Conservation (phyloP, 2,113 vertebrate genomes). For the Motacilla alba region DNA sequence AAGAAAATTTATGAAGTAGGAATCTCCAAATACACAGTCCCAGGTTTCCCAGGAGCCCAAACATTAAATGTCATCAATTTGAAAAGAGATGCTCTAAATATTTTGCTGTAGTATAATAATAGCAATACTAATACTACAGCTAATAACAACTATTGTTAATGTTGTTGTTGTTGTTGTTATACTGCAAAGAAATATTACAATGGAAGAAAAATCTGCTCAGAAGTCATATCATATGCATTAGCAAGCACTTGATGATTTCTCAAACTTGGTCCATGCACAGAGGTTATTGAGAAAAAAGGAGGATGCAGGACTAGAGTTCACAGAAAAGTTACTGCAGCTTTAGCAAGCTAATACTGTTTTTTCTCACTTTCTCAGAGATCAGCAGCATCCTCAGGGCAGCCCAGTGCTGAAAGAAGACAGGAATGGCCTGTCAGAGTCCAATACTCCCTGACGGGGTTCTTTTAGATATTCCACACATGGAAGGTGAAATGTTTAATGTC, state of each 20-base stretch:
- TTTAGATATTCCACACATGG: neutral
- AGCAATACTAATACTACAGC: neutral
- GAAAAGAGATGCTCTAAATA: neutral
- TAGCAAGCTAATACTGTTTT: neutral
- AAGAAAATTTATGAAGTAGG: neutral
- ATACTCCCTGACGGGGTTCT: neutral
- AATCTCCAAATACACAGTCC: neutral
- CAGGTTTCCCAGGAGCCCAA: neutral
- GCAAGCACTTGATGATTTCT: neutral
- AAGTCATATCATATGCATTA: neutral
- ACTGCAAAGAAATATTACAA: neutral
- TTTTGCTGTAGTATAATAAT: neutral
- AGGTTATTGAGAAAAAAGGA: neutral
- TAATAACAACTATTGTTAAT: neutral
- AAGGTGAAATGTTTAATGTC: neutral
- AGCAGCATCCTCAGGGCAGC: neutral
- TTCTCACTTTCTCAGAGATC: neutral
- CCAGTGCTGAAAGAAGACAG: neutral
- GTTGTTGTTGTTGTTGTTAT: neutral
- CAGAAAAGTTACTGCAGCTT: neutral
- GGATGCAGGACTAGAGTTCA: neutral
- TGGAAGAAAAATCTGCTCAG: neutral
- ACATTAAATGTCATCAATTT: neutral
- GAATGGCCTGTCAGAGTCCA: neutral
- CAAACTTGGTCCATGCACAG: neutral